These are phyloP conservation scores for Sebastes trivittatus DNA, from an alignment of 2,797 vertebrate genomes.

Conservation along the genomic window DNA sequence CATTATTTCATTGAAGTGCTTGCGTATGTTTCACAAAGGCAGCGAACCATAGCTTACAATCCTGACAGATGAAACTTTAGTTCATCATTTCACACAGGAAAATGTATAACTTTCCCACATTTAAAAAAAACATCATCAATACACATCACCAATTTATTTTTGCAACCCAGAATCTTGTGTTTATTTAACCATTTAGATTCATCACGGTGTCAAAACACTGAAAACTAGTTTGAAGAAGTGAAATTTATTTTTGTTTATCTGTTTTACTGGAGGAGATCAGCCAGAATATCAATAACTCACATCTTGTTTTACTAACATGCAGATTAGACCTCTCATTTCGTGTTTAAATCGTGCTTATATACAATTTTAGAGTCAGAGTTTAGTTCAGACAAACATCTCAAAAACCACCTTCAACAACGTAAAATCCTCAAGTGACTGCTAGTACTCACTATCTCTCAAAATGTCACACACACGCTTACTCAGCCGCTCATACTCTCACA, in stretches of 20 bases:
- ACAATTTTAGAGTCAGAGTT: not conserved
- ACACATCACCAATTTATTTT: conserved; percentile 23
- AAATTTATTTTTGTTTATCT: not conserved
- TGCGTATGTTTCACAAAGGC: conserved; percentile 26
- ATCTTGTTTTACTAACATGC: not conserved
- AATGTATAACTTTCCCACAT: conserved; percentile 9
- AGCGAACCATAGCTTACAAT: conserved; percentile 11
- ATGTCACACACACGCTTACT: conserved; percentile 55
- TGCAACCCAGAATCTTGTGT: conserved; percentile 11
- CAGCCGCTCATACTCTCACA: conserved; percentile 61
- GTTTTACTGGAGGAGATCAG: not conserved
- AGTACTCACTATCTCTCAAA: conserved; percentile 47
- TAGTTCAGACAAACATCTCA: not conserved
- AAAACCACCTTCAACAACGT: not conserved
- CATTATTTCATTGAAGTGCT: conserved; percentile 27
- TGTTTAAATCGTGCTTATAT: not conserved
- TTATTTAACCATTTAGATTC: conserved; percentile 43
- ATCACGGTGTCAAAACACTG: conserved; percentile 15
- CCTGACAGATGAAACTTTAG: conserved; percentile 36
- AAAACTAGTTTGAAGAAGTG: not conserved
- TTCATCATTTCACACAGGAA: conserved; percentile 59
- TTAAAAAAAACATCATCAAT: conserved; percentile 29
- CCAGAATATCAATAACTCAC: not conserved
- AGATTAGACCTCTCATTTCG: not conserved
- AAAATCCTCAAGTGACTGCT: conserved; percentile 49